These are phyloP conservation scores for Barypeithes pellucidus DNA, from an alignment of 2,888 invertebrate species.

Conservation along the genomic window DNA sequence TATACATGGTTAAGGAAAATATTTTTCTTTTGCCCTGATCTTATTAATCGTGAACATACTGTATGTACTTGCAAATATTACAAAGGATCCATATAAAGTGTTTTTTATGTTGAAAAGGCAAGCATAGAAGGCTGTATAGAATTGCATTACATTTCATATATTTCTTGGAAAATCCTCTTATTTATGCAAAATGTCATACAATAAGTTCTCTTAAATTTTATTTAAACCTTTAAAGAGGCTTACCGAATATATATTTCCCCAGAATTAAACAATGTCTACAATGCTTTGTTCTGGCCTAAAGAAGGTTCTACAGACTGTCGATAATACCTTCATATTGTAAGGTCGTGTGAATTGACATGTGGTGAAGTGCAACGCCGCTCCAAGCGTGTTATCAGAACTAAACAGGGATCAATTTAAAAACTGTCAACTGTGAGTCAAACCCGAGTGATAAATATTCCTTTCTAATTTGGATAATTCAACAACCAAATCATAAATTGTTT, in stretches of 20 bases:
- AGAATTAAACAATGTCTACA: constrained; percentile 57
- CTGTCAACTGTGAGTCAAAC: too few relatives aligned
- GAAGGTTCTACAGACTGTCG: constrained; percentile 47
- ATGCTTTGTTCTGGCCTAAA: constrained; percentile 42
- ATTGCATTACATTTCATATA: not conserved
- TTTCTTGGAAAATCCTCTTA: constrained; percentile 3
- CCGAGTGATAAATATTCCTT: too few relatives aligned
- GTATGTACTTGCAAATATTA: too few relatives aligned
- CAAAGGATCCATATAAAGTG: too few relatives aligned
- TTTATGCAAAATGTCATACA: not conserved
- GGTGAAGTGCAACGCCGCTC: constrained; percentile 39
- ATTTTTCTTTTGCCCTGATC: too few relatives aligned
- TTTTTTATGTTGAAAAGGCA: too few relatives aligned
- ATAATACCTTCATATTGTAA: constrained; percentile 50
- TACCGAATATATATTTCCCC: constrained; percentile 66
- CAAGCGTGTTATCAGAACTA: not conserved
- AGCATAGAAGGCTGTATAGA: not conserved
- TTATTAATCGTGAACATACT: too few relatives aligned
- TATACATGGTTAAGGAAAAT: too few relatives aligned
- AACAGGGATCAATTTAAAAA: too few relatives aligned
- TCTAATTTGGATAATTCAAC: too few relatives aligned
- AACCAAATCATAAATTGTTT: too few relatives aligned
- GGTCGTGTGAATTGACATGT: constrained; percentile 55
- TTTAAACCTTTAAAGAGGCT: constrained; percentile 66
- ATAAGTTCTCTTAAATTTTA: constrained; percentile 9